Conservation (phyloP, 1,140 invertebrate species). For the Bombus breviceps region DNA sequence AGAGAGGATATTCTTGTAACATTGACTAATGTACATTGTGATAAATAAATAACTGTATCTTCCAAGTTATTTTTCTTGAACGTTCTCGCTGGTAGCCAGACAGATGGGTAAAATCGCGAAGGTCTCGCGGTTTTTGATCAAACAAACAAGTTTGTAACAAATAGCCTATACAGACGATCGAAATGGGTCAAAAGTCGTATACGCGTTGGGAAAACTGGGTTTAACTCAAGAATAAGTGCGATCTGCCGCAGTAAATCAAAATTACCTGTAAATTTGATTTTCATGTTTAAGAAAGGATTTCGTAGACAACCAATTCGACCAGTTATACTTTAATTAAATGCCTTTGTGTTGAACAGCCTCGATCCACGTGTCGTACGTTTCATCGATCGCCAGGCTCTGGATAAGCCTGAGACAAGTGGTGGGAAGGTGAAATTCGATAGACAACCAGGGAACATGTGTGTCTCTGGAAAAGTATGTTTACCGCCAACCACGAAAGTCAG, state of each 20-base stretch:
- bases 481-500: slow-evolving; percentile 57
- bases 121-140: background rate
- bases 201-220: background rate
- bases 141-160: background rate
- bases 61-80: background rate
- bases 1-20: background rate
- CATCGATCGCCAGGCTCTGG: background rate
- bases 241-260: background rate
- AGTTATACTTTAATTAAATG: slow-evolving; percentile 6
- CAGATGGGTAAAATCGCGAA: background rate
- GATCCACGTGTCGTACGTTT: background rate
- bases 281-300: background rate
- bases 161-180: background rate
- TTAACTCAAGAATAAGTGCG: background rate
- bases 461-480: slow-evolving; percentile 69
- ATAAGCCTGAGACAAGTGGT: background rate
- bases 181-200: background rate
- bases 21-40: background rate
- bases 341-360: background rate
- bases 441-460: slow-evolving; percentile 51
- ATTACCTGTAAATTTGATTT: background rate
- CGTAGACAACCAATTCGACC: no score
- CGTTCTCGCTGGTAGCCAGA: background rate
- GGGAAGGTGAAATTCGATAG: slow-evolving; percentile 57
- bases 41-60: background rate